Evolutionary conservation across 2,797 vertebrate species (phyloP), one percentile per base, ranked within the genome.

Genomic region (Crypturellus tataupa): DNA sequence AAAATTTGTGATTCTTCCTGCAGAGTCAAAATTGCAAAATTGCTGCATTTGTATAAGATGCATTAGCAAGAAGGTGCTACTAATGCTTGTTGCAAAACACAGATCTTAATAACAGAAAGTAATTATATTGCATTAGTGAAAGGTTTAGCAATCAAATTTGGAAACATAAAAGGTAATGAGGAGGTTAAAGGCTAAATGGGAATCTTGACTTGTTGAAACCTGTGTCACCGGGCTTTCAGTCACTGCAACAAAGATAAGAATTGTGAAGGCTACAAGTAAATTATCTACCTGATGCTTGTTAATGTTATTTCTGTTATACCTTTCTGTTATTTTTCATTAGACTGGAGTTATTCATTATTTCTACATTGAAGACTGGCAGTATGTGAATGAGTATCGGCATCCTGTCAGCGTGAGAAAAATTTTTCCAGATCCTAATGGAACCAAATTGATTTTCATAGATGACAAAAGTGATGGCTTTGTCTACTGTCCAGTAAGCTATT

Each of bases 391-490:
- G 82, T 99, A 98, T 97, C 98, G 97, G 35, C 99, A 99, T 97
- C 60, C 98, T n/a, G 99, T 99, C 62, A 97, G 98, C 2, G 98
- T 99, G 87, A 98, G 98, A 89, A 99, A 98, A 97, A 97, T 99
- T 89, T 99, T 99, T 95, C 99, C 99, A 40, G 99, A 99, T 96
- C 97, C 98, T 70, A 99, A 97, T 80, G 99, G 99, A 85, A 98
- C 99, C 19, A 98, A 95, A 87, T 92, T 99, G 91, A 98, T 98
- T 97, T 99, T 99, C 95, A 99, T 99, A 76, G 99, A 99, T 94
- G 98, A 99, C 94, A 99, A 99, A 97, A 99, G 98, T 47, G 97
- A 99, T 37, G 99, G 99, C 92, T 99, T 99, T 97, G 97, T 99
- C 93, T 98, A 99, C 87, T 99, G 98, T 81, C 98, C 99, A 29